Evolutionary conservation across 2,888 invertebrate genomes (phyloP).

Genomic region (Apamea crenata): DNA sequence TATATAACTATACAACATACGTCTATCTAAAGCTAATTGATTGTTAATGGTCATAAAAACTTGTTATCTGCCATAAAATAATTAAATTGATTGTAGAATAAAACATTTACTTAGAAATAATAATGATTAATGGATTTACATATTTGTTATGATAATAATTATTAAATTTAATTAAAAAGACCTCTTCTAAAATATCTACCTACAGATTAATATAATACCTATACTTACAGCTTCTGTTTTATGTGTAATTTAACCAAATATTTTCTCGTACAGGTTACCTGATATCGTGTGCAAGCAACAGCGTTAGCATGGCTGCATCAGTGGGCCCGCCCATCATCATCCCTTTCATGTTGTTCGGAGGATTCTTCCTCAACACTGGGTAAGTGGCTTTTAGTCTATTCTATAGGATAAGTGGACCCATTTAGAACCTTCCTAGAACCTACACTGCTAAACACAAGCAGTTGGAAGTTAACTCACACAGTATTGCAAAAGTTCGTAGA

Average conservation of each 20-base stretch:
- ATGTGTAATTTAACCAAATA: background rate
- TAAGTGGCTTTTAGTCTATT: constrained; percentile 82
- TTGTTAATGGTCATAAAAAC: constrained; percentile 8
- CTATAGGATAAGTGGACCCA: background rate
- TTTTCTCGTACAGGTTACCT: constrained; percentile 93
- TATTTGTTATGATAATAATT: background rate
- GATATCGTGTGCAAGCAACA: constrained; percentile 96
- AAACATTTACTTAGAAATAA: constrained; percentile 15
- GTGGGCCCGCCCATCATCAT: constrained; percentile 98
- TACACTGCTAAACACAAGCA: background rate
- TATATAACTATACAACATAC: too few relatives aligned
- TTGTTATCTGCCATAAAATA: background rate
- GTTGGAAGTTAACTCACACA: background rate
- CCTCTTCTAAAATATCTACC: background rate
- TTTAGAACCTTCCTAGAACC: background rate
- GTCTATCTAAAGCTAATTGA: background rate
- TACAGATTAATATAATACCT: too few relatives aligned
- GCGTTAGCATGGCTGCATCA: constrained; percentile 96
- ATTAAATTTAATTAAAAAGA: background rate
- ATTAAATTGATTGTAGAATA: constrained; percentile 20
- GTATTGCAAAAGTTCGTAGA: background rate
- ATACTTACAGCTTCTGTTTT: background rate
- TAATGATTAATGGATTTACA: too few relatives aligned
- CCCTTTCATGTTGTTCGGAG: constrained; percentile 98
- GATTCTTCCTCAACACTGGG: constrained; percentile 98